phyloP scores from a whole-genome alignment of 2,797 vertebrate genomes.

The Mormyrops boulengeri region DNA sequence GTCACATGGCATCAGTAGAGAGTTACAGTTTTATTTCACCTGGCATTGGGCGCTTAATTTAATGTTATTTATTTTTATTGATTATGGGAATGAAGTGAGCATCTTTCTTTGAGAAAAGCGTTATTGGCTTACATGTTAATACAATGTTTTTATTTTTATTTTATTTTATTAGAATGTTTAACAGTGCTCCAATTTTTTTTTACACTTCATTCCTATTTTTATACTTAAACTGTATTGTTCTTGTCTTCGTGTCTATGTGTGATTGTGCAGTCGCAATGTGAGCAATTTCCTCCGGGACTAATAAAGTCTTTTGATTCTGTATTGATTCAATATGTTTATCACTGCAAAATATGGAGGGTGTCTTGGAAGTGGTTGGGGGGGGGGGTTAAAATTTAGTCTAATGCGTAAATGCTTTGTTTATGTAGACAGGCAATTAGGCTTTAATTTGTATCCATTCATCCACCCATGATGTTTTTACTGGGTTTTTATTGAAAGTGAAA shows the following conservation, averaged over 20 bases:
- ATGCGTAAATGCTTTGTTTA: background rate
- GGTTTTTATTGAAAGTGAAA: background rate
- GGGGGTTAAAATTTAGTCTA: background rate
- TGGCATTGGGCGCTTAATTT: background rate
- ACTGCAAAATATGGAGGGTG: background rate
- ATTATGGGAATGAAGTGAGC: background rate
- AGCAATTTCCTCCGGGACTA: too few relatives aligned
- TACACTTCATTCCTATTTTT: too few relatives aligned
- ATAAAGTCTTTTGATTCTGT: too few relatives aligned
- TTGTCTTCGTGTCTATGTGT: too few relatives aligned
- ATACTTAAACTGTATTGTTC: too few relatives aligned
- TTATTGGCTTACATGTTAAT: background rate
- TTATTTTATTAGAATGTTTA: too few relatives aligned
- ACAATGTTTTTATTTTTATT: background rate
- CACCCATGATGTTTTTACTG: background rate
- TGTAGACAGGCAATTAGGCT: background rate
- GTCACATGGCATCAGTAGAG: background rate
- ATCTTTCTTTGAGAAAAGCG: background rate
- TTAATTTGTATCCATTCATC: background rate
- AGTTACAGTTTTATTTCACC: background rate
- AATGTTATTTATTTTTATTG: conserved; percentile 1
- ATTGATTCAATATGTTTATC: background rate
- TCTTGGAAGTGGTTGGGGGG: background rate
- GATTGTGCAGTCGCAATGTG: too few relatives aligned
- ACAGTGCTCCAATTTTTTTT: too few relatives aligned